A percentile compares a stretch with the other conserved stretches of the same genome.
phyloP scores from a whole-genome alignment of 2,888 invertebrate genomes.

The Beris chalybata region DNA sequence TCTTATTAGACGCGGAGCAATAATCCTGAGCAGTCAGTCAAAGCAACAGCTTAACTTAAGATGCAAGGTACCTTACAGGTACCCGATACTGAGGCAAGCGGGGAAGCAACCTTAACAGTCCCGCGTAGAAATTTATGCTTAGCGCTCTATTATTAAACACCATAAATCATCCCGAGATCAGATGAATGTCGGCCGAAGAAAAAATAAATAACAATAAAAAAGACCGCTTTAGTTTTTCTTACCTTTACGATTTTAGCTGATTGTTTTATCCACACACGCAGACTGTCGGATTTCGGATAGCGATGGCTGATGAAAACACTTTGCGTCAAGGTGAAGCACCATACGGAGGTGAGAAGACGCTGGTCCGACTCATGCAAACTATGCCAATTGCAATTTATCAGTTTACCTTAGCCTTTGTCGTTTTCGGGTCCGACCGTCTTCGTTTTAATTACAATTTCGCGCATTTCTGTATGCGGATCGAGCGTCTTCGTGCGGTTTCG shows the following conservation, averaged over 20 bases:
- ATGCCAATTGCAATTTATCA: constrained; percentile 14
- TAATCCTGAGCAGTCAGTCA: constrained; percentile 29
- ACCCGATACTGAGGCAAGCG: neutral
- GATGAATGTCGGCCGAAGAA: constrained; percentile 33
- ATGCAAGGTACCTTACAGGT: neutral
- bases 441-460: constrained; percentile 17
- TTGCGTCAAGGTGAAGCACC: constrained; percentile 4
- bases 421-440: neutral
- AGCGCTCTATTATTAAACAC: constrained; percentile 38
- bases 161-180: constrained; percentile 37
- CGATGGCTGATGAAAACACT: neutral
- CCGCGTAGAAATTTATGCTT: constrained; percentile 29
- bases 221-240: constrained; percentile 16
- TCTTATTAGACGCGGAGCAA: neutral
- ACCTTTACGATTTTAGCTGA: constrained; percentile 10
- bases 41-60: constrained; percentile 33
- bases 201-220: constrained; percentile 31
- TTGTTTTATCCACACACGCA: constrained; percentile 19
- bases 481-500: no score
- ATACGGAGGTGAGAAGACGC: constrained; percentile 8
- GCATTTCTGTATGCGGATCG: neutral
- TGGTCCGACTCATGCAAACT: neutral
- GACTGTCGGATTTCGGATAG: neutral
- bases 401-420: neutral
- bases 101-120: constrained; percentile 6